A percentile compares a stretch with the other conserved stretches of the same genome.
Conservation (phyloP, 53 echinoderm and acorn worm species). For the Arbacia lixula region DNA sequence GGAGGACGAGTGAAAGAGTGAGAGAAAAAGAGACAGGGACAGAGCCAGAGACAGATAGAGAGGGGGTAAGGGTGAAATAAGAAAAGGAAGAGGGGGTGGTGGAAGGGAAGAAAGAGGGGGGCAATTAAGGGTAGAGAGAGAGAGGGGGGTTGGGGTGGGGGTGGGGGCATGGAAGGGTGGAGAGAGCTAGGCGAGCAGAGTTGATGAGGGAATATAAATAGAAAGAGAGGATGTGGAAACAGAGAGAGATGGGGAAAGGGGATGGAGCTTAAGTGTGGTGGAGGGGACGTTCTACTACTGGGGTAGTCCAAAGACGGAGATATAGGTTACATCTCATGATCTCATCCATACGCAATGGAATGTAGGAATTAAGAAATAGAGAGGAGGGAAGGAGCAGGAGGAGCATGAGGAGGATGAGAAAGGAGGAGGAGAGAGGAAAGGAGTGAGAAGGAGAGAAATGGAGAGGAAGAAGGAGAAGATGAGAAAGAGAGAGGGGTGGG, state of each 20-base stretch:
- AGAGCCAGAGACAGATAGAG: no score
- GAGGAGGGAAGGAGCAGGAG: neutral
- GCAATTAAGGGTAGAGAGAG: neutral
- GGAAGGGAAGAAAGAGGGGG: neutral
- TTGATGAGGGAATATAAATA: neutral
- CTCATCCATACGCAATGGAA: no score
- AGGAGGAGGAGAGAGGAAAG: neutral
- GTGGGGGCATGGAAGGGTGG: neutral
- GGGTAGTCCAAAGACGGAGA: no score
- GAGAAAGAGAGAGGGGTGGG: neutral
- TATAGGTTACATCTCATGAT: no score
- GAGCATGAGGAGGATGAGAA: neutral
- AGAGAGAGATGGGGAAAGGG: neutral
- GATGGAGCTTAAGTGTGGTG: neutral
- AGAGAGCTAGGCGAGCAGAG: no score
- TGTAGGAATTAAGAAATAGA: no score
- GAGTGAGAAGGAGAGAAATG: neutral
- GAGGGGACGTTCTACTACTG: no score
- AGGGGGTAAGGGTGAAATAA: neutral
- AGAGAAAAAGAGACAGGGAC: no score
- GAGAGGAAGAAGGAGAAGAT: neutral
- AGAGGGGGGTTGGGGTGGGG: neutral
- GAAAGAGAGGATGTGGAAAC: neutral
- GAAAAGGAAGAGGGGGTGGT: neutral
- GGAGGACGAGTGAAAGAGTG: no score